phyloP scores from a whole-genome alignment of 1,140 invertebrate species.

The Pseudomyrmex gracilis region DNA sequence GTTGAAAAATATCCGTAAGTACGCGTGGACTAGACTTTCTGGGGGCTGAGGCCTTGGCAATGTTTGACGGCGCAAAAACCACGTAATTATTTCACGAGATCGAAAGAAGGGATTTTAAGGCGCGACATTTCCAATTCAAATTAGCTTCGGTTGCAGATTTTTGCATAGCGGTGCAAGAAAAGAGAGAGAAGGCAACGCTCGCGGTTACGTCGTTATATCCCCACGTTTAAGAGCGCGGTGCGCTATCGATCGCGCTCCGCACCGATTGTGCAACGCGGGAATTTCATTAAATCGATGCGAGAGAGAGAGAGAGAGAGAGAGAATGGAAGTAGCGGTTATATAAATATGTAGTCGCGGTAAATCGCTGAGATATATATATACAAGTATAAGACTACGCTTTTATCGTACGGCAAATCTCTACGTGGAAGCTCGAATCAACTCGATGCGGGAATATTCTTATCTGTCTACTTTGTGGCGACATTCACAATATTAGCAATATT shows the following conservation, averaged over 20 bases:
- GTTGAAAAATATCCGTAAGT: slow-evolving; percentile 11
- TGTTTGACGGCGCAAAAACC: background rate
- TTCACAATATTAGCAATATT: background rate
- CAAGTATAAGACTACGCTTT: background rate
- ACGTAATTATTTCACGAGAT: background rate
- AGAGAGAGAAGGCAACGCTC: slow-evolving; percentile 25
- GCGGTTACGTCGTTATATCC: slow-evolving; percentile 48
- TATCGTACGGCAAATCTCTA: background rate
- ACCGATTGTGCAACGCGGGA: slow-evolving; percentile 43
- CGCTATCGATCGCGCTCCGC: slow-evolving; percentile 32
- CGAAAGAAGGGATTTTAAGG: slow-evolving; percentile 30
- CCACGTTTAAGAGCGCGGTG: background rate
- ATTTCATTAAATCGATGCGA: slow-evolving; percentile 56
- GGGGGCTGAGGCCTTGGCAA: background rate
- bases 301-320: background rate
- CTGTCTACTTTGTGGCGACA: background rate
- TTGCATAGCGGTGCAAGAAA: slow-evolving; percentile 21
- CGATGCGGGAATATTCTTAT: slow-evolving; percentile 20
- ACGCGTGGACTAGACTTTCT: background rate
- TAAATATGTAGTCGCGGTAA: slow-evolving; percentile 49
- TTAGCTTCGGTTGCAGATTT: slow-evolving; percentile 7
- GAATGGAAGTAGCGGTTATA: slow-evolving; percentile 10
- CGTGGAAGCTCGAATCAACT: slow-evolving; percentile 35
- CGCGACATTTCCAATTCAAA: slow-evolving; percentile 47
- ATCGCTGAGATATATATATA: background rate